phyloP scores from a whole-genome alignment of 2,888 invertebrate species.

The Eupelmus urozonus region DNA sequence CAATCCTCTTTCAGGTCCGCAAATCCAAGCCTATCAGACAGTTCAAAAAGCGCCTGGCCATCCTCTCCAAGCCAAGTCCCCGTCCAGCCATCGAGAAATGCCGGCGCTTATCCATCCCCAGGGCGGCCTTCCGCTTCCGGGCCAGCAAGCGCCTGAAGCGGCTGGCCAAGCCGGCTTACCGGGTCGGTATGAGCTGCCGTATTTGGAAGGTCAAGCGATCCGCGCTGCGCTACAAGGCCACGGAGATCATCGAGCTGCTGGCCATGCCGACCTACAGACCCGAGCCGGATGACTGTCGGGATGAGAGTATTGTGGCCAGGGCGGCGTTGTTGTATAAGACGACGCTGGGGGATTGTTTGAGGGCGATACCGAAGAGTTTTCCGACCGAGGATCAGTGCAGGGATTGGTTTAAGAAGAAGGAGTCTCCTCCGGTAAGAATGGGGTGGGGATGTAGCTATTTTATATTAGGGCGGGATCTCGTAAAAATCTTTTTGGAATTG shows the following conservation, averaged over 20 bases:
- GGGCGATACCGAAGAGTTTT: too few species aligned
- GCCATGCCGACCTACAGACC: slow-evolving; percentile 59
- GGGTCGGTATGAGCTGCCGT: slow-evolving; percentile 39
- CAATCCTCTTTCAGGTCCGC: slow-evolving; percentile 57
- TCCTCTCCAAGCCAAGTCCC: slow-evolving; percentile 58
- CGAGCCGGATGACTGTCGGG: slow-evolving; percentile 59
- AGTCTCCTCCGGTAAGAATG: too few species aligned
- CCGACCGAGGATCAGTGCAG: too few species aligned
- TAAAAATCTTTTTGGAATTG: too few species aligned
- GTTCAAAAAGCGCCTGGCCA: slow-evolving; percentile 61
- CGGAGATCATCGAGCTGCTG: slow-evolving; percentile 61
- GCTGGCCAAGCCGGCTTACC: slow-evolving; percentile 11
- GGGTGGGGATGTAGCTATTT: too few species aligned
- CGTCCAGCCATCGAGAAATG: background rate
- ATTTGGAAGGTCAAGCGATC: slow-evolving; percentile 50
- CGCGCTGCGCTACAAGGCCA: slow-evolving; percentile 64
- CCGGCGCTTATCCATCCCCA: background rate
- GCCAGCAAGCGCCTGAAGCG: slow-evolving; percentile 2
- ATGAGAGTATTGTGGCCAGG: too few species aligned
- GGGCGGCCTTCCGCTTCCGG: background rate
- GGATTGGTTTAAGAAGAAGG: too few species aligned
- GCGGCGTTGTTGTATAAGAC: background rate
- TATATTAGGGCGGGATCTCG: too few species aligned
- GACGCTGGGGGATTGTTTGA: too few species aligned
- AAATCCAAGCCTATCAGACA: slow-evolving; percentile 62